Percentiles rank a stretch among this genome's conserved stretches.
Evolutionary conservation across 2,113 vertebrate species (phyloP).

Genomic region (Microcebus jonahi): DNA sequence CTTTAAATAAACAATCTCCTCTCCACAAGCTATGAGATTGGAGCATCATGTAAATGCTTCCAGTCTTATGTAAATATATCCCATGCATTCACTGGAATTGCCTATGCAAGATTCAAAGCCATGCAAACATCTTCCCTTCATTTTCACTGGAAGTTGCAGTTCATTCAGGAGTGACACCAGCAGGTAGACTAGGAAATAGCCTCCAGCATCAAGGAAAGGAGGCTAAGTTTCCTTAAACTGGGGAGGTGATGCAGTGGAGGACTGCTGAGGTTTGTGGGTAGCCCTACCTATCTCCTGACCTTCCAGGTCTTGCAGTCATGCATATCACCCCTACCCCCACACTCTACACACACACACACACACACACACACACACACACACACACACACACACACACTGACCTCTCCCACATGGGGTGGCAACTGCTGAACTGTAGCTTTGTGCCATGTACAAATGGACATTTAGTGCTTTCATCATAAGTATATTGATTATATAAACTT

Average conservation of each 20-base stretch:
- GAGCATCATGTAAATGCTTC: slow-evolving; percentile 54
- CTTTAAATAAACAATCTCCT: slow-evolving; percentile 42
- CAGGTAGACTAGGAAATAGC: neutral
- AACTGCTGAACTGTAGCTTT: neutral
- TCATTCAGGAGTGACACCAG: neutral
- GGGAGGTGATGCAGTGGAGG: neutral
- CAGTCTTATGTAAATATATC: slow-evolving; percentile 57
- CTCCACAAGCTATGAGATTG: slow-evolving; percentile 42
- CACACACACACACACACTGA: neutral
- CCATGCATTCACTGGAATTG: slow-evolving; percentile 22
- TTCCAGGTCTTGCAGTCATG: slow-evolving; percentile 18
- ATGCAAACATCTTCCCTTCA: slow-evolving; percentile 60
- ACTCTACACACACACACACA: neutral
- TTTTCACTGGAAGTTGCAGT: slow-evolving; percentile 54
- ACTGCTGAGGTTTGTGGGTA: neutral
- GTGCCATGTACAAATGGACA: neutral
- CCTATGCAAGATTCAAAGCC: slow-evolving; percentile 55
- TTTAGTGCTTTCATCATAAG: slow-evolving; percentile 9
- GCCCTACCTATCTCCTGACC: neutral
- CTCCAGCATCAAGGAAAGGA: slow-evolving; percentile 7
- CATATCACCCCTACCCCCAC: neutral
- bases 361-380: too few species aligned
- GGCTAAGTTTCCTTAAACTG: neutral
- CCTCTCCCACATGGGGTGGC: neutral
- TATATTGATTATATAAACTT: neutral